Conservation (phyloP, 2,113 vertebrate genomes). For the Laterallus jamaicensis region DNA sequence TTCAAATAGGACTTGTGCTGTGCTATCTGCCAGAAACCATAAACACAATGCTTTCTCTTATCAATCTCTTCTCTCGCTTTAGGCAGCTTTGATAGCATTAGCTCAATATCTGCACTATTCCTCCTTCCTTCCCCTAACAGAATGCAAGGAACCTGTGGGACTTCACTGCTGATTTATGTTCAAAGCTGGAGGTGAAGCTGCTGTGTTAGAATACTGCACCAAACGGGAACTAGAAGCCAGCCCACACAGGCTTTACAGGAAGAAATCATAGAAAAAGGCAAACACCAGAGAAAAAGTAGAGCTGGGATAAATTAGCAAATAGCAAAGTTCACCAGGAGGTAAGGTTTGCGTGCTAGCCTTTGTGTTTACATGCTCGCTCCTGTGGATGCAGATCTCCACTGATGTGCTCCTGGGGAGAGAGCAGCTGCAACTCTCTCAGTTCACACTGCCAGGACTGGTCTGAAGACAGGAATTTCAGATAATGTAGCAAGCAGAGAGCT, state of each 20-base stretch:
- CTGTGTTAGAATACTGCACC: background rate
- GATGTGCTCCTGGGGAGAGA: background rate
- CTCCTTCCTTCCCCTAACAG: background rate
- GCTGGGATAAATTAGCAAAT: background rate
- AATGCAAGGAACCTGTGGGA: background rate
- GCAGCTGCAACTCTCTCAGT: background rate
- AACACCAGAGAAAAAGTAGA: background rate
- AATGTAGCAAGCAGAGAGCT: background rate
- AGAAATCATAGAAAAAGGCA: conserved; percentile 4
- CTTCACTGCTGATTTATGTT: background rate
- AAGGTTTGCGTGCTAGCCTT: background rate
- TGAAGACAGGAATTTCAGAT: background rate
- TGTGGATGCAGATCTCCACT: background rate
- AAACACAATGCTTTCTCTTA: conserved; percentile 48
- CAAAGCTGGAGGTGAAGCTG: conserved; percentile 13
- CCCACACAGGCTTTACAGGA: conserved; percentile 20
- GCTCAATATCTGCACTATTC: background rate
- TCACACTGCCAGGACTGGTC: background rate
- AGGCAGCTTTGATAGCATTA: background rate
- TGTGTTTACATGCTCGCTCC: background rate
- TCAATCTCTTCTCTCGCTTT: conserved; percentile 10
- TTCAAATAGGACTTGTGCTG: conserved; percentile 26
- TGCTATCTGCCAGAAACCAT: conserved; percentile 26
- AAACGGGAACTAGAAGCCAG: background rate
- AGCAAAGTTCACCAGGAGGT: background rate